Percentiles rank a stretch among this genome's conserved stretches.
Conservation (phyloP, 2,113 vertebrate genomes). For the Lophotis ruficrista region DNA sequence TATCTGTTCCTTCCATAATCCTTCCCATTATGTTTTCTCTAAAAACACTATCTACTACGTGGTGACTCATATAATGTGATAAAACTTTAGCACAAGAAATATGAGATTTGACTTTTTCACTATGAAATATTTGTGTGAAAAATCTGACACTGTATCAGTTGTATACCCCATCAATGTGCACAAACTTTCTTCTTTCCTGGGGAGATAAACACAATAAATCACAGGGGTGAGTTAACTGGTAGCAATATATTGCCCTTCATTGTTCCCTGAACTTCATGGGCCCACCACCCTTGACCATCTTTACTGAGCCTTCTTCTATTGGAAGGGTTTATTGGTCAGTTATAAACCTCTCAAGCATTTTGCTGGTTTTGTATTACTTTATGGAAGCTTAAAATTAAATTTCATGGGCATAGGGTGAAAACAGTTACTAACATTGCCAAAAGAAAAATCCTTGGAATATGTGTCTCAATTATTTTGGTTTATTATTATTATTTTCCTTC, state of each 20-base stretch:
- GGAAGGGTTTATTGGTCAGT: neutral
- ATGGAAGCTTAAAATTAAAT: neutral
- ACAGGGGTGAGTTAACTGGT: neutral
- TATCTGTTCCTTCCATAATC: neutral
- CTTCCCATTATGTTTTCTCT: neutral
- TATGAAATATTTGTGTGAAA: conserved; percentile 10
- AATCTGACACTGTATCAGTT: neutral
- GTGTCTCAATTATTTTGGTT: neutral
- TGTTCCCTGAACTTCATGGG: neutral
- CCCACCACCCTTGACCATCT: neutral
- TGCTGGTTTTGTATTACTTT: neutral
- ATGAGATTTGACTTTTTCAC: conserved; percentile 3
- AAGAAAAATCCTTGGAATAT: neutral
- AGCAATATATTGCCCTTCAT: neutral
- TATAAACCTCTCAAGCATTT: neutral
- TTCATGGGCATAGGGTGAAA: neutral
- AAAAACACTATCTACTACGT: neutral
- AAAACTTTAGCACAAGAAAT: neutral
- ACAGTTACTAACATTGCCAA: neutral
- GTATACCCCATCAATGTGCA: neutral
- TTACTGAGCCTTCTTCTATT: neutral
- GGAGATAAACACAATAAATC: neutral
- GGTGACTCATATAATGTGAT: neutral
- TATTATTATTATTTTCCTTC: neutral
- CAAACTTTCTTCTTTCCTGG: neutral